A percentile compares a stretch with the other conserved stretches of the same genome.
phyloP scores from a whole-genome alignment of 2,113 vertebrate genomes.

The Butorides virescens region DNA sequence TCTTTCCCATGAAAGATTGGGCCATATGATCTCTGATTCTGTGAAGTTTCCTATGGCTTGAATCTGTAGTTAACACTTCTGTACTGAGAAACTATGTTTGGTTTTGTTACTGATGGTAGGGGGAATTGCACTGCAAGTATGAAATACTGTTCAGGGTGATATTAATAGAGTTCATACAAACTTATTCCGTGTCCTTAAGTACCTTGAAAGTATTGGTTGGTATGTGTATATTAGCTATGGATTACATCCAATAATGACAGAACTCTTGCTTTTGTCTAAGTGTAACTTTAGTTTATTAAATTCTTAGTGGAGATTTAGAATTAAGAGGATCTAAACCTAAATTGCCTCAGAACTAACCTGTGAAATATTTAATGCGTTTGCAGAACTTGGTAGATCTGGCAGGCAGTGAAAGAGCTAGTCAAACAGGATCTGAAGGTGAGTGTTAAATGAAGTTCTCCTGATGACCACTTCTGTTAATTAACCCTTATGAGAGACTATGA shows the following conservation, averaged over 20 bases:
- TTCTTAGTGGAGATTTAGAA: neutral
- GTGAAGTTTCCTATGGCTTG: neutral
- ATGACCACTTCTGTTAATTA: neutral
- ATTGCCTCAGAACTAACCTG: neutral
- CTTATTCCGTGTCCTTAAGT: neutral
- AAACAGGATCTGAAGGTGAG: conserved; percentile 94
- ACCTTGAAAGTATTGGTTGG: neutral
- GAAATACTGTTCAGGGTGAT: neutral
- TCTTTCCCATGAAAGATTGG: neutral
- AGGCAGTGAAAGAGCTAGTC: conserved; percentile 93
- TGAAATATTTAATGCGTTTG: conserved; percentile 4
- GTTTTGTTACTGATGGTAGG: neutral
- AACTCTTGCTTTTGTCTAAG: neutral
- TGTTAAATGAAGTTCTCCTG: neutral
- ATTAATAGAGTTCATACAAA: neutral
- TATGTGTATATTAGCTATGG: neutral
- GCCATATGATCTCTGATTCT: neutral
- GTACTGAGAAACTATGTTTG: neutral
- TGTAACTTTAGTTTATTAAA: neutral
- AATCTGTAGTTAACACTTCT: neutral
- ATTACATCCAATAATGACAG: neutral
- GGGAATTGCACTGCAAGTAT: neutral
- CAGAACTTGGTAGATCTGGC: conserved; percentile 97
- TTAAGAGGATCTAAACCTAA: neutral
- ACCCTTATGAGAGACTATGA: neutral